Evolutionary conservation across 2,797 vertebrate genomes (phyloP), one percentile per base, ranked within the genome.

Genomic region (Hypotaenidia okinawae): DNA sequence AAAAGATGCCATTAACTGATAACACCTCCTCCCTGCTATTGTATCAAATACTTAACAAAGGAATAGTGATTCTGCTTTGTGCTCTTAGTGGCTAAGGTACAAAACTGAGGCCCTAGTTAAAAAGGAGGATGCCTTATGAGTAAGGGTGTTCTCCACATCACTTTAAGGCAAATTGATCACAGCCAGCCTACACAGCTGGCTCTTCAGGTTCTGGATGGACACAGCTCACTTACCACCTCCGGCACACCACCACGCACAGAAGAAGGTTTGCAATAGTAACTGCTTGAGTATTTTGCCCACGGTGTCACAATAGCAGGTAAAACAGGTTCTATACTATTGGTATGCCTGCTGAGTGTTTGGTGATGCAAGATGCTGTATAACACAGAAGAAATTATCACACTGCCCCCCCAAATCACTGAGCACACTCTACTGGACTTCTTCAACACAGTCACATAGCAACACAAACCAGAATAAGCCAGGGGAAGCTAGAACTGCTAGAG

Each of bases 101-200:
- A 74, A 74, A 84, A 74, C 28, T 4, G 47, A 67, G n/a, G 22
- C 16, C 25, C 39, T 39, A 28, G 9, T 41, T 84, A n/a, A 76
- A 84, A 86, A 52, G 0, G 0, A 49, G 13, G 32, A 47, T 82
- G 82, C 59, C 77, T 61, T 82, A 45, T 47, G 28, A 76, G 64
- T 32, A 81, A 67, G 18, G 52, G 15, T 43, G 43, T 64, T 69
- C 58, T 82, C 79, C 18, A 39, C 25, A 5, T 33, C 9, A 37
- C 76, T 82, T 62, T 67, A 70, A 41, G 74, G 59, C 63, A 87
- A 70, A 49, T 19, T 16, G 64, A 32, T 63, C 84, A 85, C 68
- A 87, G 45, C 19, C 77, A 93, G 51, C 78, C 61, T 80, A 66
- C 72, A 43, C 12, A 93, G 78, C 93, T 85, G 75, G 91, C 68